Percentiles rank a stretch among this genome's conserved stretches.
Conservation (phyloP, 2,113 vertebrate species). For the Apodemus speciosus region DNA sequence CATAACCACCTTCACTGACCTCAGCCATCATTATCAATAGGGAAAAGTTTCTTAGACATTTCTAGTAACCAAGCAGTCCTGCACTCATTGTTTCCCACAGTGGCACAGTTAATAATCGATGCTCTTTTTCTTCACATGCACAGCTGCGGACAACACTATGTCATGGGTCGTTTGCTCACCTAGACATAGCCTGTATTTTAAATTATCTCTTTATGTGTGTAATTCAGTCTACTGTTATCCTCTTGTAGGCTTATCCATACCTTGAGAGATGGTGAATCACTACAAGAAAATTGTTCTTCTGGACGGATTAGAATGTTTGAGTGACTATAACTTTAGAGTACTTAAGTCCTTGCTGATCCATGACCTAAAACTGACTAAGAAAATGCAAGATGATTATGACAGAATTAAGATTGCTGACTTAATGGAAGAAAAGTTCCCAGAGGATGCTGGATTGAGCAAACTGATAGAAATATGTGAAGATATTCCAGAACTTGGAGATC, state of each 20-base stretch:
- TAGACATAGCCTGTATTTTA: neutral
- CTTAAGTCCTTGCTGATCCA: neutral
- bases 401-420: slow-evolving; percentile 38
- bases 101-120: neutral
- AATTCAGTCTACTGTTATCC: neutral
- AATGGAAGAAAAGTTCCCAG: neutral
- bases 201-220: neutral
- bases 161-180: neutral
- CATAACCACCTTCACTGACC: neutral
- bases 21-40: neutral
- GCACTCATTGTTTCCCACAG: neutral
- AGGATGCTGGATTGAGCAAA: neutral
- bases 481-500: neutral
- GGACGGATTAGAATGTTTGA: neutral
- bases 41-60: neutral
- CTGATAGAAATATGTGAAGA: neutral
- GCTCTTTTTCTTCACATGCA: neutral
- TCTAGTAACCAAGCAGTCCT: neutral
- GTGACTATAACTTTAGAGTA: neutral
- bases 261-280: neutral
- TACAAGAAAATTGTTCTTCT: slow-evolving; percentile 18
- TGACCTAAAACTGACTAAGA: neutral
- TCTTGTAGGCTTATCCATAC: neutral
- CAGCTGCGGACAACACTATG: too few species aligned
- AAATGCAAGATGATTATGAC: neutral